A percentile compares a stretch with the other conserved stretches of the same genome.
phyloP scores from a whole-genome alignment of 2,888 invertebrate species.

The Cecidostiba fungosa region DNA sequence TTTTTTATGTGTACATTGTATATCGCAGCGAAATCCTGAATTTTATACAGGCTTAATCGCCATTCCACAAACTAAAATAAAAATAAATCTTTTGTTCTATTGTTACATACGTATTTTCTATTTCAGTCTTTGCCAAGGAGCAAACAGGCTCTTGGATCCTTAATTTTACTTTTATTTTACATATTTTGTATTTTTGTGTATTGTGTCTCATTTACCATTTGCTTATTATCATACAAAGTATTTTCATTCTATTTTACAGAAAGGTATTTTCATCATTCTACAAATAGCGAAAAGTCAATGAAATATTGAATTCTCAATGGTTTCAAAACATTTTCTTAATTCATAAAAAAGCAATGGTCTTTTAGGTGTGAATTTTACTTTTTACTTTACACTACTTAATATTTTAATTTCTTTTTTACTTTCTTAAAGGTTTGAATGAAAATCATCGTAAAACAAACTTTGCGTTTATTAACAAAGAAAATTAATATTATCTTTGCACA shows the following conservation, averaged over 20 bases:
- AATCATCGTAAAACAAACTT: too few species aligned
- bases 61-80: conserved; percentile 34
- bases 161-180: conserved; percentile 18
- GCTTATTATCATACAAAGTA: neutral
- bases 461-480: too few species aligned
- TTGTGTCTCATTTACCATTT: neutral
- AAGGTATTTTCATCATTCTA: neutral
- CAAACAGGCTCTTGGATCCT: neutral
- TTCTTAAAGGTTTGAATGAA: too few species aligned
- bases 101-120: conserved; percentile 29
- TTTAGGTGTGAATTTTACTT: neutral
- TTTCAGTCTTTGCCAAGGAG: conserved; percentile 48
- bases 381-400: neutral
- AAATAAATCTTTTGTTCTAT: conserved; percentile 43
- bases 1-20: conserved; percentile 36
- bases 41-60: conserved; percentile 28
- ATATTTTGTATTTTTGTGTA: neutral
- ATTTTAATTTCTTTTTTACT: neutral
- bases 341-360: too few species aligned
- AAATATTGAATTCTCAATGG: neutral
- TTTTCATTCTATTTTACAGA: neutral
- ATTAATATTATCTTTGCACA: too few species aligned
- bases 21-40: neutral
- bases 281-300: neutral
- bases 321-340: neutral